phyloP scores from a whole-genome alignment of 2,888 invertebrate genomes.

The Xestia ashworthii region DNA sequence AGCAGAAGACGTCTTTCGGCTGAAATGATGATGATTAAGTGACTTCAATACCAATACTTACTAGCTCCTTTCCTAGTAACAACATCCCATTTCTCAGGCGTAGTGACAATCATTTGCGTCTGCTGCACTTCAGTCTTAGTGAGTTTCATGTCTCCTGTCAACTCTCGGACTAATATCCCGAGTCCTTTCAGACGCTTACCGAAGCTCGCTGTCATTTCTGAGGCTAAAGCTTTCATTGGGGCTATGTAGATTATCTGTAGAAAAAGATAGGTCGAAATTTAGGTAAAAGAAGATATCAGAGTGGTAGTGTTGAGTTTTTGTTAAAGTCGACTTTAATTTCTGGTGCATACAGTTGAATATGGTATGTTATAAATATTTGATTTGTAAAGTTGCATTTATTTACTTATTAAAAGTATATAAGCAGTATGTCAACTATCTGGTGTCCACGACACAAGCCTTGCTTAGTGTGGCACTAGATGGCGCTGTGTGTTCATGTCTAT shows the following conservation, averaged over 20 bases:
- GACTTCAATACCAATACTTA: conserved; percentile 80
- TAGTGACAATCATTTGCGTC: conserved; percentile 99
- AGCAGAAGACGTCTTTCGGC: no score
- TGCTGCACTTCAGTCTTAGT: conserved; percentile 98
- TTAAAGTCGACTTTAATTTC: background rate
- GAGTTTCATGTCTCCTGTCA: conserved; percentile 99
- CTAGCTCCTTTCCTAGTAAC: conserved; percentile 98
- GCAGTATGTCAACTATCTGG: no score
- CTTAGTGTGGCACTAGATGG: no score
- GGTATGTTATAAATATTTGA: background rate
- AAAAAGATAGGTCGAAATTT: background rate
- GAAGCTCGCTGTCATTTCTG: conserved; percentile 99
- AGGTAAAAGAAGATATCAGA: background rate
- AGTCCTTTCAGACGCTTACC: conserved; percentile 93
- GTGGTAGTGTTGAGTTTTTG: background rate
- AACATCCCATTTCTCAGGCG: conserved; percentile 99
- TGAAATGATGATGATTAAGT: no score
- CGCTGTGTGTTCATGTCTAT: no score
- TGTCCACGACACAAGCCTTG: no score
- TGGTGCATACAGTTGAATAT: background rate
- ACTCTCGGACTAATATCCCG: conserved; percentile 96
- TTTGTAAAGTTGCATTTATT: no score
- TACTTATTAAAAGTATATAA: no score
- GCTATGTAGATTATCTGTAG: conserved; percentile 98
- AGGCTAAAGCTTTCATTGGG: conserved; percentile 99